Conservation (phyloP, 2,113 vertebrate genomes). For the Pionites leucogaster region DNA sequence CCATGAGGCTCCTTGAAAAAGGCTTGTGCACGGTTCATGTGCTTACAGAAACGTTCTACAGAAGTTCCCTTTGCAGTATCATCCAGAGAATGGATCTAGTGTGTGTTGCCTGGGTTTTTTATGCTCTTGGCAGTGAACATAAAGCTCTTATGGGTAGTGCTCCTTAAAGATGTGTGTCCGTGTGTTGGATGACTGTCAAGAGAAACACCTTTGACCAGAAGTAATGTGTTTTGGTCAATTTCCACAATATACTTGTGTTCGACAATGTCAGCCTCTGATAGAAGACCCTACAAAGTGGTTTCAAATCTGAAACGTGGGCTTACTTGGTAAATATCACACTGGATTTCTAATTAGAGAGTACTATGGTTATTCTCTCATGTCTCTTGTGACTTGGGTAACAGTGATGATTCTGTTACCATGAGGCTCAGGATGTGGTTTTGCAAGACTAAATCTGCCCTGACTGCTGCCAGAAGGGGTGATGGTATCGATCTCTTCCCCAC, state of each 20-base stretch:
- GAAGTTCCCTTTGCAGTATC: neutral
- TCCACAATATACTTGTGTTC: neutral
- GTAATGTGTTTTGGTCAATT: neutral
- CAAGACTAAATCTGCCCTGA: neutral
- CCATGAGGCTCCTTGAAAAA: neutral
- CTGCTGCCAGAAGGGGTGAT: neutral
- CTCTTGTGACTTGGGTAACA: neutral
- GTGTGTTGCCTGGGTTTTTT: neutral
- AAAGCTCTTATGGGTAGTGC: neutral
- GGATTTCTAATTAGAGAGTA: neutral
- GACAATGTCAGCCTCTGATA: neutral
- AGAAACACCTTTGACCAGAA: neutral
- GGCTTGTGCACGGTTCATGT: accelerated
- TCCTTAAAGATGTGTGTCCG: neutral
- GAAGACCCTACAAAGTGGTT: neutral
- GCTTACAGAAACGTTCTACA: neutral
- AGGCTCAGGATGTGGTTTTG: neutral
- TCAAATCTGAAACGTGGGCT: neutral
- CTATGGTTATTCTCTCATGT: neutral
- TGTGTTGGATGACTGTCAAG: neutral
- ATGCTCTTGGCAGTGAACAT: neutral
- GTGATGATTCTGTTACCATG: neutral
- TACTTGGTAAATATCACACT: neutral
- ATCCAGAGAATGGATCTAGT: neutral
- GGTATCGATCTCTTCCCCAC: neutral